Evolutionary conservation across 2,113 vertebrate genomes (phyloP).

Genomic region (Phocoena sinus): DNA sequence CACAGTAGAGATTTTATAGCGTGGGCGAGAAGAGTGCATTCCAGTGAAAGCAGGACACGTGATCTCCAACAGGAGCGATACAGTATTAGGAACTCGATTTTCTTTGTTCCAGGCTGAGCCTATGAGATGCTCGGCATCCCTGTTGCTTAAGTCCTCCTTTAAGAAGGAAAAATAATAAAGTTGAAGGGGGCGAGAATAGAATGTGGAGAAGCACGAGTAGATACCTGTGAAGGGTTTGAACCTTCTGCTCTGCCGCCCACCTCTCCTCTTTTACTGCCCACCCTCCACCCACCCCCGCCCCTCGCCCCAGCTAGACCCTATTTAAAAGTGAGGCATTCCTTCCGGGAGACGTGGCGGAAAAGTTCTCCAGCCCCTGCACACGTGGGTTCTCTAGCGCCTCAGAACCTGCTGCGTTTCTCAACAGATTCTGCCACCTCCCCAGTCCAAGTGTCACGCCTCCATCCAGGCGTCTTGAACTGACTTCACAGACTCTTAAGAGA

Average conservation of each 20-base stretch:
- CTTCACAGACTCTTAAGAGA: not conserved
- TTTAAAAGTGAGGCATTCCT: not conserved
- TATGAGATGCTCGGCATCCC: conserved; percentile 45
- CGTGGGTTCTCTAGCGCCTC: conserved; percentile 46
- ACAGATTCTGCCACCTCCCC: not conserved
- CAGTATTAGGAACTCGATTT: conserved; percentile 64
- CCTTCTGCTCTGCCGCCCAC: not conserved
- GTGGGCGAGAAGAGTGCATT: conserved; percentile 67
- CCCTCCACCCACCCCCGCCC: not conserved
- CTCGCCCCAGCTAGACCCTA: not conserved
- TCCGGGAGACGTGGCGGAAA: not conserved
- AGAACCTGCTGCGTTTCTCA: conserved; percentile 18
- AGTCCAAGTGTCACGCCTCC: conserved; percentile 28
- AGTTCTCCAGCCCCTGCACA: conserved; percentile 55
- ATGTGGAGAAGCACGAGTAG: not conserved
- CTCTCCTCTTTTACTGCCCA: not conserved
- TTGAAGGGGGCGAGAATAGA: not conserved
- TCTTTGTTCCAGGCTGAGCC: conserved; percentile 71
- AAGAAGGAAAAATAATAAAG: conserved; percentile 15
- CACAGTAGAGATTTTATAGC: conserved; percentile 69
- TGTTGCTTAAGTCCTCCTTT: conserved; percentile 1
- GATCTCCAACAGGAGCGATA: conserved; percentile 53
- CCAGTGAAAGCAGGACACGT: conserved; percentile 63
- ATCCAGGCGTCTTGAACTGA: not conserved
- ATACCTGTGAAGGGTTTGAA: not conserved